Conservation (phyloP, 1,140 invertebrate species). For the Colletes gigas region DNA sequence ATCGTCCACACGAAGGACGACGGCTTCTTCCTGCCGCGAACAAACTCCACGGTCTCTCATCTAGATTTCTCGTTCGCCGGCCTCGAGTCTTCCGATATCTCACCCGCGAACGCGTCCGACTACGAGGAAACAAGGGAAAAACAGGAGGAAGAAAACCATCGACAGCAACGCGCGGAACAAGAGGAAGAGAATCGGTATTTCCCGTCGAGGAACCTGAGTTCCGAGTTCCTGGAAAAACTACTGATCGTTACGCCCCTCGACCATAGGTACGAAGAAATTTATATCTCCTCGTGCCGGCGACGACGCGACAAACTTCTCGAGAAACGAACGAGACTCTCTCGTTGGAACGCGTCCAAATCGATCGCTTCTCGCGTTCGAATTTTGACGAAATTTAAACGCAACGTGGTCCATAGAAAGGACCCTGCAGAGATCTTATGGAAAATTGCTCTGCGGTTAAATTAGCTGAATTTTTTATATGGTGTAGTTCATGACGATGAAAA, state of each 20-base stretch:
- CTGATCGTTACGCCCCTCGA: constrained; percentile 76
- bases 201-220: constrained; percentile 68
- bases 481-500: too few species aligned
- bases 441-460: too few species aligned
- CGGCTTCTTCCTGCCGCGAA: constrained; percentile 71
- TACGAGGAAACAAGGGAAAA: background rate
- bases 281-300: background rate
- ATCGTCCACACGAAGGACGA: constrained; percentile 73
- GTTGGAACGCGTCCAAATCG: too few species aligned
- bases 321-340: too few species aligned
- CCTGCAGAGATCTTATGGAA: too few species aligned
- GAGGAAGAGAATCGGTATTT: constrained; percentile 42
- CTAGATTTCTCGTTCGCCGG: constrained; percentile 42
- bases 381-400: too few species aligned
- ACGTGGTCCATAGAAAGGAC: too few species aligned
- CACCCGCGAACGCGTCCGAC: constrained; percentile 54
- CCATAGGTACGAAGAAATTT: constrained; percentile 67
- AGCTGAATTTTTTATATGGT: too few species aligned
- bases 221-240: constrained; percentile 70
- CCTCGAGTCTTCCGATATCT: constrained; percentile 70
- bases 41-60: constrained; percentile 52
- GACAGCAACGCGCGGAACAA: background rate
- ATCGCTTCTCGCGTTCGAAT: too few species aligned
- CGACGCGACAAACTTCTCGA: too few species aligned
- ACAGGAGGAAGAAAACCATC: background rate